Percentiles rank a stretch among this genome's conserved stretches.
Evolutionary conservation across 2,797 vertebrate genomes (phyloP).

Genomic region (Micropoecilia bifurca): DNA sequence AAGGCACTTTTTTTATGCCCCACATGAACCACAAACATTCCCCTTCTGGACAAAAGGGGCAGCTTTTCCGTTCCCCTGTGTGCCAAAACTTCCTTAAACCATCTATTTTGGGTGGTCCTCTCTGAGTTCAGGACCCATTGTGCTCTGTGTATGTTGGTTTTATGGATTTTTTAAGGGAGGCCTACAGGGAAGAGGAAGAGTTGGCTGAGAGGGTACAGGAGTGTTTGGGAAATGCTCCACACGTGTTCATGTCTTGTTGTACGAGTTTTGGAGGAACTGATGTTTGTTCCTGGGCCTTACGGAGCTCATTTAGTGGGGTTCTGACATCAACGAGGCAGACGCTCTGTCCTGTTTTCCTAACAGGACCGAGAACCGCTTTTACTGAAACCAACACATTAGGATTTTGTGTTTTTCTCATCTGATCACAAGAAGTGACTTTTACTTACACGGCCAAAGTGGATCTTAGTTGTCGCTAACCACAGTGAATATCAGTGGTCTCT

Average conservation of each 20-base stretch:
- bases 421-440: background rate
- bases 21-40: constrained; percentile 16
- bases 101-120: constrained; percentile 31
- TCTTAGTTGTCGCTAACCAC: background rate
- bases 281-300: background rate
- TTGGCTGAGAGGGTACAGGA: background rate
- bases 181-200: background rate
- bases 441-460: background rate
- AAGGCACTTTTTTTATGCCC: constrained; percentile 37
- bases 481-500: background rate
- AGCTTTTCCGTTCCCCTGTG: constrained; percentile 3
- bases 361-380: background rate
- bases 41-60: constrained; percentile 17
- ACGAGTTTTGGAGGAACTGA: background rate
- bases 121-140: background rate
- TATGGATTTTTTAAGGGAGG: background rate
- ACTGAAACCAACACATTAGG: background rate
- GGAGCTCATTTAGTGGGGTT: background rate
- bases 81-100: constrained; percentile 21
- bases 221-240: background rate
- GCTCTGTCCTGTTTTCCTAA: background rate
- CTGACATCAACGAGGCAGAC: background rate
- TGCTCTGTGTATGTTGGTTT: constrained; percentile 17
- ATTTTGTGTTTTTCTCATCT: background rate
- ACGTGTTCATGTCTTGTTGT: background rate